phyloP scores from a whole-genome alignment of 2,113 vertebrate genomes.

The Vanacampus margaritifer region DNA sequence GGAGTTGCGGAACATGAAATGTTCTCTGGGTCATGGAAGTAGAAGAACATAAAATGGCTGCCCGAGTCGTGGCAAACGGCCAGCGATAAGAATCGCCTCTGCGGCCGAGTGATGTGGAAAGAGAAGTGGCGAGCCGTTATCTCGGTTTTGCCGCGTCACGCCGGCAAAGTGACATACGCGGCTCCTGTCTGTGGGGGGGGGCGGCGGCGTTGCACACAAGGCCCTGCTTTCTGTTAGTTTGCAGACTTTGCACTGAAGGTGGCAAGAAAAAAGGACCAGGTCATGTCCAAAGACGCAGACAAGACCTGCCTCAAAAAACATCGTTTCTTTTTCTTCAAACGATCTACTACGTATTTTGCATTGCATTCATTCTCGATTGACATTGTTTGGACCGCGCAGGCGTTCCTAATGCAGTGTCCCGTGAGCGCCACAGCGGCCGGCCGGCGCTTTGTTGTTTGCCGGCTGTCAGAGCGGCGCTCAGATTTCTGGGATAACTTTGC shows the following conservation, averaged over 20 bases:
- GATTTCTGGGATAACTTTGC: slow-evolving; percentile 27
- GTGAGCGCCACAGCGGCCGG: neutral
- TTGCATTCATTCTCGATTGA: neutral
- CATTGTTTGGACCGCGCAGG: neutral
- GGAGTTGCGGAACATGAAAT: slow-evolving; percentile 18
- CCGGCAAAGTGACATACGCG: slow-evolving; percentile 66
- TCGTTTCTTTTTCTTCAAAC: too few species aligned
- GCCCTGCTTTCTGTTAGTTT: slow-evolving; percentile 37
- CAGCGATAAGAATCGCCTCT: neutral
- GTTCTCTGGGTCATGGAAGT: slow-evolving; percentile 4
- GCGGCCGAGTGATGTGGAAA: slow-evolving; percentile 11
- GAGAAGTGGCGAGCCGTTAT: slow-evolving; percentile 35
- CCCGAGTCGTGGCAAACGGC: slow-evolving; percentile 35
- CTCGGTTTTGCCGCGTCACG: slow-evolving; percentile 64
- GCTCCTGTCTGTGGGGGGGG: slow-evolving; percentile 52
- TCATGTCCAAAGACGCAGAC: too few species aligned
- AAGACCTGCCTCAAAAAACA: too few species aligned
- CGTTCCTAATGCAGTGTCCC: neutral
- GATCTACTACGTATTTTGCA: too few species aligned
- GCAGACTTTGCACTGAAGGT: slow-evolving; percentile 14
- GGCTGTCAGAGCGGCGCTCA: slow-evolving; percentile 15
- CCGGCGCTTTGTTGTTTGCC: slow-evolving; percentile 24
- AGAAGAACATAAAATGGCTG: neutral
- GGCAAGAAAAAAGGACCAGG: too few species aligned
- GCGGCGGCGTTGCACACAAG: slow-evolving; percentile 26